These are phyloP conservation scores for Podargus strigoides DNA, from an alignment of 2,797 vertebrate genomes.

Conservation along the genomic window DNA sequence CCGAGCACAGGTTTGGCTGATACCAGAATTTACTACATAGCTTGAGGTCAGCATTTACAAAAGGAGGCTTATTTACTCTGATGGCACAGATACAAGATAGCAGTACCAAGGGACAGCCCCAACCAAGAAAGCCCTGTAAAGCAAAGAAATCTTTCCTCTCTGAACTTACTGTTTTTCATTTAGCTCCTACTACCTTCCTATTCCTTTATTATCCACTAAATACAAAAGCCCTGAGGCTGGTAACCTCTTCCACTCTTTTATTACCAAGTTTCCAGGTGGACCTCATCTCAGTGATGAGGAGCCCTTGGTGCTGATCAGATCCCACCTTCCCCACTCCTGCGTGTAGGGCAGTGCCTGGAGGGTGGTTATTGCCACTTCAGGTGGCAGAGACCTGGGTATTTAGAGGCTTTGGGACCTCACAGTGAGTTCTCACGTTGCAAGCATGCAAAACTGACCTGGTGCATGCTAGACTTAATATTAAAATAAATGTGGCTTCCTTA, in stretches of 20 bases:
- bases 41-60: not conserved
- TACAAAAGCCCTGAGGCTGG: not conserved
- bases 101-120: not conserved
- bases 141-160: accelerated
- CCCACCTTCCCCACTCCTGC: not conserved
- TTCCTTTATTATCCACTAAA: not conserved
- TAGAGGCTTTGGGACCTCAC: not conserved
- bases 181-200: not conserved
- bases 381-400: not conserved
- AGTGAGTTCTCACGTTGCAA: accelerated
- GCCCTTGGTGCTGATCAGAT: not conserved
- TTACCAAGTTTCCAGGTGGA: not conserved
- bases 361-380: not conserved
- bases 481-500: not conserved
- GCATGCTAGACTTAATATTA: not conserved
- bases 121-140: not conserved
- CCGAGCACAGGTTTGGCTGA: not conserved
- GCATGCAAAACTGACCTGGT: not conserved
- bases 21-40: not conserved
- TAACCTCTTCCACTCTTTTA: not conserved
- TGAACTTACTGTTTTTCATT: not conserved
- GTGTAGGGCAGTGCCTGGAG: not conserved
- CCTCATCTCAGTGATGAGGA: not conserved
- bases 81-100: accelerated
- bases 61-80: not conserved